phyloP scores from a whole-genome alignment of 2,888 invertebrate genomes.

The Cheilosia soror region DNA sequence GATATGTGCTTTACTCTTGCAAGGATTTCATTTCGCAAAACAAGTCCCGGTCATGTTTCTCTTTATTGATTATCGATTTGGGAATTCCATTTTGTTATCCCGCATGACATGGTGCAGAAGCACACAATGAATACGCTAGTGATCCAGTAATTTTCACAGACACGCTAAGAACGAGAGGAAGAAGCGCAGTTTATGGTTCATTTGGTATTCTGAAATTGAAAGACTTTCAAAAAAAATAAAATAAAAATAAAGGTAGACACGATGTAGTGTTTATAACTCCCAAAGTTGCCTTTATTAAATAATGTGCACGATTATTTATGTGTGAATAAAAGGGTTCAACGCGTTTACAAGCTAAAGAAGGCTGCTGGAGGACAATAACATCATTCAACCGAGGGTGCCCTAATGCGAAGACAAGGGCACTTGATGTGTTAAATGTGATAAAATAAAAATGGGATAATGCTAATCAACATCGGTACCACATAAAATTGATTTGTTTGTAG shows the following conservation, averaged over 20 bases:
- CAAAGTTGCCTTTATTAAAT: conserved; percentile 62
- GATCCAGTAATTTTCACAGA: conserved; percentile 37
- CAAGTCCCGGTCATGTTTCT: conserved; percentile 75
- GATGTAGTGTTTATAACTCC: conserved; percentile 70
- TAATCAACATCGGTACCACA: too few species aligned
- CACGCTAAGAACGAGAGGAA: conserved; percentile 2
- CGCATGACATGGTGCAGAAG: conserved; percentile 56
- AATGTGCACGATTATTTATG: conserved; percentile 41
- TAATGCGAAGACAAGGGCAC: neutral
- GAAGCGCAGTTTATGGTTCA: conserved; percentile 65
- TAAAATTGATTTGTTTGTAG: too few species aligned
- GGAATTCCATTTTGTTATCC: conserved; percentile 78
- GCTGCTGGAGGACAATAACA: neutral
- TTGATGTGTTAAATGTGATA: neutral
- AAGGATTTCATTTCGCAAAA: conserved; percentile 62
- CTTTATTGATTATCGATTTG: conserved; percentile 83
- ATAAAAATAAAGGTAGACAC: conserved; percentile 33
- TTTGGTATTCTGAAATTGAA: conserved; percentile 67
- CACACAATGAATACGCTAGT: conserved; percentile 67
- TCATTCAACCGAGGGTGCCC: neutral
- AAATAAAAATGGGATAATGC: neutral
- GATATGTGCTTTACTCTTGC: conserved; percentile 3
- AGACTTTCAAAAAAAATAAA: conserved; percentile 31
- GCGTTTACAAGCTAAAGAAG: conserved; percentile 12
- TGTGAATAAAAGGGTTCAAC: conserved; percentile 36